Base-by-base conservation (phyloP, 2,888 invertebrate genomes). In the Anoncus sp. region DNA sequence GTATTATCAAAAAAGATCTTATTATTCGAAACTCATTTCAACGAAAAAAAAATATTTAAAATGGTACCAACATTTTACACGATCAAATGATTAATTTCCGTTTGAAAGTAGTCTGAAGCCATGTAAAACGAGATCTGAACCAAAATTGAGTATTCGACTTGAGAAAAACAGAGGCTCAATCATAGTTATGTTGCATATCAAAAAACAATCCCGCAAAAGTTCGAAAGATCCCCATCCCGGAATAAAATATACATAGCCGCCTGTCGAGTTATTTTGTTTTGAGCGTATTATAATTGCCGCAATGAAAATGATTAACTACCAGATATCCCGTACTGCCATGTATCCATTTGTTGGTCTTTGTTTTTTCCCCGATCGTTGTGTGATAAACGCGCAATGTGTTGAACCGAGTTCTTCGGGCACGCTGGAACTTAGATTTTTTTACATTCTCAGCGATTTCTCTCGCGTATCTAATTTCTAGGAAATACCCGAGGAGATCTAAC, bases 381-480 rank as follows among this genome's bases (percentile, higher is more conserved):
- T 27, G 66, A 67, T 67, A 55, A 55, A 16, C 40, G 55, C 22
- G 31, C 43, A 16, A 24, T 24, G 65, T 53, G 24, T 53, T 40
- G 38, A 51, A 31, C 35, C 49, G n/a, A 59, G 40, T 67, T 55
- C 66, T 31, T 14, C 24, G 6, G 53, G 43, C 35, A 40, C 7
- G 7, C 55, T 27, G 16, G 12, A 12, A 27, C 20, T n/a, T 18
- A 27, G 18, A 45, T 31, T 43, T 43, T 66, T 22, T 20, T 22
- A 24, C 22, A 24, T 43, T 31, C 38, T 16, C n/a, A 12, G 18
- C 45, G 22, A 49, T 66, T 51, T 66, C 57, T 60, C 66, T 51
- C 38, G 49, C 49, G 55, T 73, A 73, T 73, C 65, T 65, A 22
- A 38, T 38, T 73, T 49, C 66, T 40, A 66, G 59, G 66, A 73